These are phyloP conservation scores for Drosophila nikananu DNA, from an alignment of 1,140 invertebrate genomes.

Conservation along the genomic window DNA sequence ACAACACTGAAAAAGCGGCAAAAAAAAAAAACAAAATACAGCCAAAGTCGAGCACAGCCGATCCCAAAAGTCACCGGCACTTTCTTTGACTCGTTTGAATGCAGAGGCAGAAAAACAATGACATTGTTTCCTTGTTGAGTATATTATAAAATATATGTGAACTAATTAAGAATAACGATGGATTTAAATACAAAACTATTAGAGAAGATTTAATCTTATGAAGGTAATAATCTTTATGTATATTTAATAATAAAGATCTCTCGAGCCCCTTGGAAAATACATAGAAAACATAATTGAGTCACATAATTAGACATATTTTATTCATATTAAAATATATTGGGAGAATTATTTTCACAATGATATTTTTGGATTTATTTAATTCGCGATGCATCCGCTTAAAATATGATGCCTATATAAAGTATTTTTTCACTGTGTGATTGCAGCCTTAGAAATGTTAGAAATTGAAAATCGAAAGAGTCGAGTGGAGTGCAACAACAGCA, in stretches of 20 bases:
- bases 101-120: conserved; percentile 15
- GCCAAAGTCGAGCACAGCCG: conserved; percentile 62
- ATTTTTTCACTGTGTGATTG: conserved; percentile 31
- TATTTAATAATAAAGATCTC: background rate
- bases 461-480: conserved; percentile 62
- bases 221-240: background rate
- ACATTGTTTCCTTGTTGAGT: accelerated
- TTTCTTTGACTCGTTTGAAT: conserved; percentile 73
- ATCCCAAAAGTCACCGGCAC: conserved; percentile 58
- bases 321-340: background rate
- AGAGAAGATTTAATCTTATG: background rate
- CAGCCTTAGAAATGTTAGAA: conserved; percentile 66
- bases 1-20: conserved; percentile 22
- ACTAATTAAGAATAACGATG: background rate
- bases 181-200: background rate
- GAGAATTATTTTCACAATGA: background rate
- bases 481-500: conserved; percentile 38
- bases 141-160: background rate
- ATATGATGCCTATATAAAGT: background rate
- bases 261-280: background rate
- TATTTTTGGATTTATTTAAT: background rate
- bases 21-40: conserved; percentile 17
- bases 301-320: background rate
- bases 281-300: background rate
- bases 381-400: background rate